Evolutionary conservation across 2,113 vertebrate genomes (phyloP).

Genomic region (Psittacus erithacus): DNA sequence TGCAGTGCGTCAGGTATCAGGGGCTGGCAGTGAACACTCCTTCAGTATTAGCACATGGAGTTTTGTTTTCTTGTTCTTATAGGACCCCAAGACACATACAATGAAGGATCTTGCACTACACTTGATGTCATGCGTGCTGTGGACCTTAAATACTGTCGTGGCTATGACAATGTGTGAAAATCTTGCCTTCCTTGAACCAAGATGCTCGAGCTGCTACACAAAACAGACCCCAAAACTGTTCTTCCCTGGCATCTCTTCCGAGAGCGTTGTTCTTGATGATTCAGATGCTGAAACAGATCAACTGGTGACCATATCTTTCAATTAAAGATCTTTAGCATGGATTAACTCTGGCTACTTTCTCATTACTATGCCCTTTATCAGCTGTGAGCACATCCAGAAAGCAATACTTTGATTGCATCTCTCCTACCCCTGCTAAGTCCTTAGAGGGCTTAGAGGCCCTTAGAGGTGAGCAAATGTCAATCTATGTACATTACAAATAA

Average conservation of each 20-base stretch:
- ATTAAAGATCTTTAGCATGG: constrained; percentile 1
- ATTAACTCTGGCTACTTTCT: not conserved
- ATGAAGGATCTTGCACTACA: not conserved
- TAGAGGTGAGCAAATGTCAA: not conserved
- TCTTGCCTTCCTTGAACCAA: not conserved
- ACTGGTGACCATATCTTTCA: not conserved
- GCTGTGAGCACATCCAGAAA: not conserved
- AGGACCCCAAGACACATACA: not conserved
- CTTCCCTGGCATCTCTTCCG: not conserved
- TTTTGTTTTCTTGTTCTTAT: not conserved
- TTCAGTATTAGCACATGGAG: accelerated
- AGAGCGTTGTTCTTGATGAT: not conserved
- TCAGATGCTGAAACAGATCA: not conserved
- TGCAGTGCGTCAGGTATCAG: accelerated
- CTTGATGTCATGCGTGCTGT: not conserved
- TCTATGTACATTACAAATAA: accelerated
- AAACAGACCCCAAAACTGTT: not conserved
- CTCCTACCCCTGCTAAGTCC: not conserved
- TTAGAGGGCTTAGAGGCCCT: not conserved
- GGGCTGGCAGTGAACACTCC: not conserved
- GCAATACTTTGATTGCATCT: not conserved
- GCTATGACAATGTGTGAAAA: not conserved
- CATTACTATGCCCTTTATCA: not conserved
- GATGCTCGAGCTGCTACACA: not conserved
- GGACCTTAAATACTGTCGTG: not conserved